phyloP scores from a whole-genome alignment of 2,113 vertebrate species.

The Mobula birostris region DNA sequence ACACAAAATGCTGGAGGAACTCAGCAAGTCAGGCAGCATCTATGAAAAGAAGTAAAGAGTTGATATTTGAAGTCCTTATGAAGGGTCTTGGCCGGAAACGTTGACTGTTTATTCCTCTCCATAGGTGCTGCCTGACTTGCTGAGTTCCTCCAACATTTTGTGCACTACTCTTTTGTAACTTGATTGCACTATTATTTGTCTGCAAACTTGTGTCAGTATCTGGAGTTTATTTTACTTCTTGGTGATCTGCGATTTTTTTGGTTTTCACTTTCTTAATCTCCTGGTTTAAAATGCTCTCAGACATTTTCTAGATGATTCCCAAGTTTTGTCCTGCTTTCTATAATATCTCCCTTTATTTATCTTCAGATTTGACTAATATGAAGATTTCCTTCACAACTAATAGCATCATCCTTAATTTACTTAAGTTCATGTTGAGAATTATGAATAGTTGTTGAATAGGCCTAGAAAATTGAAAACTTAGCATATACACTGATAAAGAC shows the following conservation, averaged over 20 bases:
- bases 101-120: no score
- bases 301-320: neutral
- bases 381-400: neutral
- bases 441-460: neutral
- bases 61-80: no score
- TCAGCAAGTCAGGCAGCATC: no score
- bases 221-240: neutral
- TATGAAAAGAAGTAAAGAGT: no score
- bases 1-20: no score
- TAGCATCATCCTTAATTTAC: neutral
- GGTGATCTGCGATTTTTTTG: neutral
- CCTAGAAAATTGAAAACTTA: neutral
- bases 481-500: neutral
- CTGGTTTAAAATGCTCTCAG: neutral
- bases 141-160: no score
- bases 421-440: neutral
- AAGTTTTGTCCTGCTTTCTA: neutral
- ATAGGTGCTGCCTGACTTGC: no score
- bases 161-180: neutral
- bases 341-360: neutral
- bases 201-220: neutral
- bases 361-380: neutral
- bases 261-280: neutral
- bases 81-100: no score
- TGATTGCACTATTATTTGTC: neutral